Conservation (phyloP, 2,888 invertebrate species). For the Uropetala carovei region DNA sequence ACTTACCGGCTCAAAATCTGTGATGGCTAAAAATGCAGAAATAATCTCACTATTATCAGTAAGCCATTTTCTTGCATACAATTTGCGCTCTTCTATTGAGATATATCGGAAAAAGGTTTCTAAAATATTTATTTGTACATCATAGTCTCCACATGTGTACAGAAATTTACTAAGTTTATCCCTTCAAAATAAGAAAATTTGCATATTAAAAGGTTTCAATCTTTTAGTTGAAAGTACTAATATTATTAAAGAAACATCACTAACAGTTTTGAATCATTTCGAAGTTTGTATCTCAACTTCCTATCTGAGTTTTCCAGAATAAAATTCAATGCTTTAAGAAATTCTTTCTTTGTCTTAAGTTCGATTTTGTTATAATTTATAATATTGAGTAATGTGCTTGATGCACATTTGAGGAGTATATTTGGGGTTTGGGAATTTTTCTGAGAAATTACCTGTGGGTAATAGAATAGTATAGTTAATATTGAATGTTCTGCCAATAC, state of each 20-base stretch:
- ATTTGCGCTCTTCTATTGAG: conserved; percentile 40
- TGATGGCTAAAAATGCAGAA: conserved; percentile 1
- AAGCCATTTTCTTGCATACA: conserved; percentile 23
- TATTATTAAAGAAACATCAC: not conserved
- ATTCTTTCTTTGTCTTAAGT: not conserved
- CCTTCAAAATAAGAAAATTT: not conserved
- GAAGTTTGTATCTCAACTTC: not conserved
- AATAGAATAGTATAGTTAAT: not conserved
- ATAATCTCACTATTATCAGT: not conserved
- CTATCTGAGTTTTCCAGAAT: conserved; percentile 33
- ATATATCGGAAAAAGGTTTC: conserved; percentile 50
- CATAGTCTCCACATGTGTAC: conserved; percentile 47
- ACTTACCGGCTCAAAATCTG: conserved; percentile 52
- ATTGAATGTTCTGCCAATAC: not conserved
- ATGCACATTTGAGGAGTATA: conserved; percentile 2
- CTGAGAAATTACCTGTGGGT: not conserved
- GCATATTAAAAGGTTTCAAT: not conserved
- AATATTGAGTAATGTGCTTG: conserved; percentile 26
- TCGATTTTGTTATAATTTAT: not conserved
- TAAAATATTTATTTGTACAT: conserved; percentile 37
- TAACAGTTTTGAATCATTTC: conserved; percentile 30
- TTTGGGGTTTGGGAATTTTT: not conserved
- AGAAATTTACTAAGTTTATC: conserved; percentile 27
- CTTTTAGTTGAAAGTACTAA: not conserved
- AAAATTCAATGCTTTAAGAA: conserved; percentile 28